Evolutionary conservation across 2,113 vertebrate species (phyloP), one percentile per base, ranked within the genome.

Genomic region (Muscicapa adusta): DNA sequence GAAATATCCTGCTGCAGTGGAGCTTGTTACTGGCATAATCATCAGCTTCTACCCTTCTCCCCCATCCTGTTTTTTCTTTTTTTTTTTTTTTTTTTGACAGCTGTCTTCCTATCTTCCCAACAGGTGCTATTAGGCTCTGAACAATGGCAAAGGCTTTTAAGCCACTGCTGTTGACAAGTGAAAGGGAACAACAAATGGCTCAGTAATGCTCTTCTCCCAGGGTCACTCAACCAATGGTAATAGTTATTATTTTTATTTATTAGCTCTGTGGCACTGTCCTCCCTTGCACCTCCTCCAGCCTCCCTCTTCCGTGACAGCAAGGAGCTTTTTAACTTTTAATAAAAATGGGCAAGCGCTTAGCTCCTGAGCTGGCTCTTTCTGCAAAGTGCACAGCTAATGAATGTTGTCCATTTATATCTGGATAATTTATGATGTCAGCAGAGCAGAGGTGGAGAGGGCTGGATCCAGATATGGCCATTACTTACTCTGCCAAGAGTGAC

Each of bases 211-310:
- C 94, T 97, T 97, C 96, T 98, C 97, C 94, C 97, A 86, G 96
- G 98, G 97, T 98, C 98, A 98, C 96, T 98, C 97, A 97, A 94
- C 96, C 97, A 98, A 96, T 81, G 89, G 97, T 97, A 98, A 98
- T 97, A 98, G 98, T 98, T 98, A 98, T 98, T 98, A 98, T 98
- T 98, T 98, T 98, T 99, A 98, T 98, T 98, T 98, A 98, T 98
- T 98, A 98, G 98, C 97, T 98, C 97, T 96, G 97, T 97, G 78
- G 97, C 97, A 97, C 98, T 98, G 97, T 98, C 98, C 97, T 98
- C 98, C 94, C 67, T 89, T 96, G 89, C 89, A 63, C 67, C 91
- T 90, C 91, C 95, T 73, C 92, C 84, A 90, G 18, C 70, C 91
- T 93, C 85, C 80, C 74, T 42, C 89, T 91, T 94, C 96, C 93